Evolutionary conservation across 1,140 invertebrate species (phyloP), one percentile per base, ranked within the genome.

Genomic region (Adoxophyes honmai): DNA sequence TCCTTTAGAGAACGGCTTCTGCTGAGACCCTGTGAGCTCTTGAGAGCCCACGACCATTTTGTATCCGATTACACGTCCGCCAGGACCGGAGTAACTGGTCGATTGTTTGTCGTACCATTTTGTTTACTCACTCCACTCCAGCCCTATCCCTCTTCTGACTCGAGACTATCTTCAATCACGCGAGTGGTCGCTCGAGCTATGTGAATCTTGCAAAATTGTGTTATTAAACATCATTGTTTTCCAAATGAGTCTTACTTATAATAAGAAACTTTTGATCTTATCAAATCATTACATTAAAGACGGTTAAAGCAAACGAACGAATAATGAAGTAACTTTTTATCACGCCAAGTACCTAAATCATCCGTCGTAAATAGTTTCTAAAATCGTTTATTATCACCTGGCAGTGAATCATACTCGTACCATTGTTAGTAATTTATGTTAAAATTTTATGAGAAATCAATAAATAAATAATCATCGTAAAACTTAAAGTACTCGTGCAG

Each of bases 21-120:
- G 64, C 65, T 63, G 55, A 62, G 63, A 56, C 60, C 65, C 57
- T 62, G 57, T 53, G 39, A 70, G 58, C 60, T 76, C 70, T 70
- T 68, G 64, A 73, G 70, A 68, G 67, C 55, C 69, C 65, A 71
- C 56, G 60, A 68, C 64, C 66, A 73, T 81, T 67, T 80, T 73
- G 73, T 78, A 80, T 83, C 80, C 70, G 77, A 83, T 83, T 83
- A 81, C 78, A 78, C 66, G 68, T 73, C 64, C 60, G 56, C 57
- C 65, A 78, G 76, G 68, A 70, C 68, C 42, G 18, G 42, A 28
- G 37, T 28, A 28, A 37, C 34, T 70, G 63, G 71, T 68, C 75
- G 75, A 74, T 77, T 83, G 75, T 83, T 83, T 81, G 74, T 71
- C 70, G 71, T 80, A 54, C 66, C 66, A 66, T 62, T 66, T 73